phyloP scores from a whole-genome alignment of 2,888 invertebrate genomes.

The Lepidochitona cinerea region DNA sequence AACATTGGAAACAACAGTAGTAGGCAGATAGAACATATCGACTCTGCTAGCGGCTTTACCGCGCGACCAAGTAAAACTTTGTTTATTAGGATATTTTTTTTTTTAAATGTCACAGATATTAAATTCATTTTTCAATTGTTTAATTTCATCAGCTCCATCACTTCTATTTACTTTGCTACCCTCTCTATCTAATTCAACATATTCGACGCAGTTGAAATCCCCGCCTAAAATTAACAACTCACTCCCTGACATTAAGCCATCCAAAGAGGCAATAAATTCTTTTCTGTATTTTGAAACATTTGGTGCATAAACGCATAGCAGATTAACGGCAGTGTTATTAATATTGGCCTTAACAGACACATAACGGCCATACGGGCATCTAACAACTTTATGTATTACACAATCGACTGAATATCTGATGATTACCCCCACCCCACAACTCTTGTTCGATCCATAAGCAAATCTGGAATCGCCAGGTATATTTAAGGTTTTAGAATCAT shows the following conservation, averaged over 20 bases:
- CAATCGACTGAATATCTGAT: neutral
- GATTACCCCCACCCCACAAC: neutral
- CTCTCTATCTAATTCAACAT: slow-evolving; percentile 18
- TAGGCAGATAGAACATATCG: neutral
- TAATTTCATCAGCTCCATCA: slow-evolving; percentile 11
- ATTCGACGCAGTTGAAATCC: slow-evolving; percentile 26
- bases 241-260: neutral
- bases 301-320: neutral
- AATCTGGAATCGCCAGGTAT: neutral
- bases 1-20: neutral
- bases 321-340: neutral
- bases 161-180: slow-evolving; percentile 15
- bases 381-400: neutral
- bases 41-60: neutral
- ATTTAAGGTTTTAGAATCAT: neutral
- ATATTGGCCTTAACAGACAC: neutral
- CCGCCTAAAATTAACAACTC: slow-evolving; percentile 16
- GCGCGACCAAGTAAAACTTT: neutral
- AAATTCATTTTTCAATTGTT: slow-evolving; percentile 14
- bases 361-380: neutral
- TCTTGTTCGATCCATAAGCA: neutral
- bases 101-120: slow-evolving; percentile 17
- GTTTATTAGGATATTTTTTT: slow-evolving; percentile 10
- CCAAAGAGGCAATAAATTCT: neutral
- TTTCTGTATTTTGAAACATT: neutral